A percentile compares a stretch with the other conserved stretches of the same genome.
Conservation (phyloP, 2,888 invertebrate species). For the Pristionchus arcanus region DNA sequence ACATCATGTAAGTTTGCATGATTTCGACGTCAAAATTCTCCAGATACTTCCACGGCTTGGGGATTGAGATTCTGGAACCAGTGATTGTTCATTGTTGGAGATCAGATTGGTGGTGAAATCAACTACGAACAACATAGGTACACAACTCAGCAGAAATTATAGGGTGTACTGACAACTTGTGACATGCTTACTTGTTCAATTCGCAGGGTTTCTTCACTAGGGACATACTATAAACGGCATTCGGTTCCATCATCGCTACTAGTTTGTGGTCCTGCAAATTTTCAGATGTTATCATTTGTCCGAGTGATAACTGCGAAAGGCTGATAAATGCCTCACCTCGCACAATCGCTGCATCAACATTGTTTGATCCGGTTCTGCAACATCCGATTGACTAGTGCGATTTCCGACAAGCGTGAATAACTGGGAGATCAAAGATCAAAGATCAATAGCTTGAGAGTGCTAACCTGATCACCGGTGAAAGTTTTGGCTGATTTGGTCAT, state of each 20-base stretch:
- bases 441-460: neutral
- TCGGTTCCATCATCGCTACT: slow-evolving; percentile 27
- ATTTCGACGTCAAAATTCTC: slow-evolving; percentile 27
- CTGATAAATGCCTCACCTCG: neutral
- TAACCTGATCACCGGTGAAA: slow-evolving; percentile 10
- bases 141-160: neutral
- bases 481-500: slow-evolving; percentile 30
- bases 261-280: neutral
- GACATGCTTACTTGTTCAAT: slow-evolving; percentile 23
- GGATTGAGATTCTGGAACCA: slow-evolving; percentile 34
- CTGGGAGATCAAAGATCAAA: slow-evolving; percentile 8
- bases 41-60: neutral
- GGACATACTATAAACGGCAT: slow-evolving; percentile 14
- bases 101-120: no score
- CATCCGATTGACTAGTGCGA: slow-evolving; percentile 20
- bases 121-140: no score
- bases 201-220: neutral
- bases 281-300: no score
- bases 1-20: slow-evolving; percentile 40
- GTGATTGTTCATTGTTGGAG: no score
- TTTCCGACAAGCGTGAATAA: neutral
- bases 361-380: slow-evolving; percentile 35
- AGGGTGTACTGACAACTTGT: neutral
- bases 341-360: neutral
- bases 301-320: no score